phyloP scores from a whole-genome alignment of 2,797 vertebrate genomes.

The Threskiornis aethiopicus region DNA sequence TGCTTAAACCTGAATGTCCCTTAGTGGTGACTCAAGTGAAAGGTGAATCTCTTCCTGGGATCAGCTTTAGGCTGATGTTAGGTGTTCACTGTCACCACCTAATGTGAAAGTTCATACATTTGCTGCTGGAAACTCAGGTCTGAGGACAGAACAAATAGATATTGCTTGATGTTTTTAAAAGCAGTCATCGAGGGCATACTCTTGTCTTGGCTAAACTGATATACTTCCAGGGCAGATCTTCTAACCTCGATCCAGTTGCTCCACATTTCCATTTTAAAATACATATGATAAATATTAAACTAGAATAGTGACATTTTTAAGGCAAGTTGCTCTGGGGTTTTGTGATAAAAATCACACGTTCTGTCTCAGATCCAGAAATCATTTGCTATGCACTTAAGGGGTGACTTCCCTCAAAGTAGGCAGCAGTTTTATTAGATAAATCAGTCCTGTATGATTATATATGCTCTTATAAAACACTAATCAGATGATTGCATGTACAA shows the following conservation, averaged over 20 bases:
- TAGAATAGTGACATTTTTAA: background rate
- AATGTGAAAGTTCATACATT: background rate
- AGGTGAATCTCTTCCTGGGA: background rate
- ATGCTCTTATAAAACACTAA: background rate
- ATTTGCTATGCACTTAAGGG: background rate
- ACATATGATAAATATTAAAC: background rate
- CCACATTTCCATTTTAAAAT: background rate
- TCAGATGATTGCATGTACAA: background rate
- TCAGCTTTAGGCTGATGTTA: background rate
- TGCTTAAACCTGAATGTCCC: background rate
- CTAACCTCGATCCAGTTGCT: background rate
- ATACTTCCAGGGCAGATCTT: background rate
- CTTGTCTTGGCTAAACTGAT: background rate
- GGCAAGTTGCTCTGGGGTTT: background rate
- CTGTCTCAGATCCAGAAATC: background rate
- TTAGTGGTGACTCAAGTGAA: background rate
- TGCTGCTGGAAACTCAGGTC: background rate
- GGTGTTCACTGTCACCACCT: background rate
- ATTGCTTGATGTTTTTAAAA: background rate
- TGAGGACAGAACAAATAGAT: background rate
- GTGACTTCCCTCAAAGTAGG: background rate
- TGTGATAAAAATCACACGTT: background rate
- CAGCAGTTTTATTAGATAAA: background rate
- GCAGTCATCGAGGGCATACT: accelerated
- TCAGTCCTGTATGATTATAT: background rate